Percentiles rank a stretch among this genome's conserved stretches.
Conservation (phyloP, 2,888 invertebrate species). For the Zelleria hepariella region DNA sequence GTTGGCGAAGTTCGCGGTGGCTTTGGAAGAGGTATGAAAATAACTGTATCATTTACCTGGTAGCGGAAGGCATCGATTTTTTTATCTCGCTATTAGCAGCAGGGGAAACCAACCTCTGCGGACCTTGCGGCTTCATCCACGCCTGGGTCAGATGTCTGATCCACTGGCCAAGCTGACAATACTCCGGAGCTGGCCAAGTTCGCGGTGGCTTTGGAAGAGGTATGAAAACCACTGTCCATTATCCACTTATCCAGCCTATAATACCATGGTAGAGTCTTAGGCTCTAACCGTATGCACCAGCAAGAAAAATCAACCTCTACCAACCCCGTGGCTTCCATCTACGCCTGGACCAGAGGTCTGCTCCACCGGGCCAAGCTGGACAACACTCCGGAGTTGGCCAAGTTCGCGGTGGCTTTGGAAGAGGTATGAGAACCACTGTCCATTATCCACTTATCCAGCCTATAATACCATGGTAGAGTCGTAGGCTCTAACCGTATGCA, state of each 20-base stretch:
- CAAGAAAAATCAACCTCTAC: constrained; percentile 98
- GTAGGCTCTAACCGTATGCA: constrained; percentile 90
- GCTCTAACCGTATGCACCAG: constrained; percentile 90
- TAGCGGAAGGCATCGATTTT: no score
- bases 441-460: no score
- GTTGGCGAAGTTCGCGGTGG: constrained; percentile 77
- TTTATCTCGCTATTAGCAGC: no score
- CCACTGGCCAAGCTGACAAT: constrained; percentile 87
- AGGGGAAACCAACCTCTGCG: constrained; percentile 88
- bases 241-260: no score
- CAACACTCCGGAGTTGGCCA: constrained; percentile 79
- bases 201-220: constrained; percentile 78
- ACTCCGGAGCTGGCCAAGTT: constrained; percentile 83
- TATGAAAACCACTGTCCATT: no score
- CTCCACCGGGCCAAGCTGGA: constrained; percentile 96
- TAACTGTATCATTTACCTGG: no score
- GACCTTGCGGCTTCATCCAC: constrained; percentile 94
- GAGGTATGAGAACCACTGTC: no score
- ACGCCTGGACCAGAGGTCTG: constrained; percentile 97
- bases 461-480: constrained; percentile 92
- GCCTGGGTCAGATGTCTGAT: constrained; percentile 91
- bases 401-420: constrained; percentile 90
- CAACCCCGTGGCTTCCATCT: constrained; percentile 98
- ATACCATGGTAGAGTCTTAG: constrained; percentile 93
- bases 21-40: constrained; percentile 75